These are phyloP conservation scores for Palaemon carinicauda DNA, from an alignment of 1,140 invertebrate genomes.

Conservation along the genomic window DNA sequence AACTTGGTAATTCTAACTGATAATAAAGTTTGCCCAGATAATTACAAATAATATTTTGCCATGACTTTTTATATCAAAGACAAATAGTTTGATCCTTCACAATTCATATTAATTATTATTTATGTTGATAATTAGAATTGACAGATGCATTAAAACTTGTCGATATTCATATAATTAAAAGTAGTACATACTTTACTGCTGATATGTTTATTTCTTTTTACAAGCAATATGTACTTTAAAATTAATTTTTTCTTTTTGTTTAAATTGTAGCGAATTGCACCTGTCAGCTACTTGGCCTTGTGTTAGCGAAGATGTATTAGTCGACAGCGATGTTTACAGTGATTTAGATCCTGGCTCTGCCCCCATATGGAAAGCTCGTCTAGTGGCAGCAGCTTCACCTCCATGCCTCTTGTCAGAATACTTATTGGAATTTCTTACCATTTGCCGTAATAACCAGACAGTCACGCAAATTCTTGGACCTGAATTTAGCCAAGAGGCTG, in stretches of 20 bases:
- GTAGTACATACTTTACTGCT: too few relatives aligned
- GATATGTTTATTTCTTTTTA: too few relatives aligned
- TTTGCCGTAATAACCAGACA: constrained; percentile 64
- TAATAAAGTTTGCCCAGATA: neutral
- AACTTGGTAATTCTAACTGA: too few relatives aligned
- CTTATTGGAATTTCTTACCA: constrained; percentile 64
- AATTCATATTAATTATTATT: too few relatives aligned
- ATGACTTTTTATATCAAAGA: neutral
- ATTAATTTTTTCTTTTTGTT: too few relatives aligned
- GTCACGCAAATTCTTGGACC: constrained; percentile 65
- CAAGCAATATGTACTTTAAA: too few relatives aligned
- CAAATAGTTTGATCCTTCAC: too few relatives aligned
- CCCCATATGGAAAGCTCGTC: constrained; percentile 74
- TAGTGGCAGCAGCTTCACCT: constrained; percentile 65
- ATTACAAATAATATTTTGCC: neutral
- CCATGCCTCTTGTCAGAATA: constrained; percentile 66
- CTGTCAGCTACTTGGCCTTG: constrained; percentile 88
- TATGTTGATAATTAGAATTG: too few relatives aligned
- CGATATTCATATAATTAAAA: too few relatives aligned
- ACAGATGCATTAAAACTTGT: too few relatives aligned
- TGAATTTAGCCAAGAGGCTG: constrained; percentile 54
- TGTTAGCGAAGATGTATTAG: constrained; percentile 83
- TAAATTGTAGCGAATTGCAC: constrained; percentile 72
- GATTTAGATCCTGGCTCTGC: constrained; percentile 88
- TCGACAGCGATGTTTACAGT: constrained; percentile 86